A percentile compares a stretch with the other conserved stretches of the same genome.
These are phyloP conservation scores for Silvanus unidentatus DNA, from an alignment of 2,888 invertebrate species.

Conservation along the genomic window DNA sequence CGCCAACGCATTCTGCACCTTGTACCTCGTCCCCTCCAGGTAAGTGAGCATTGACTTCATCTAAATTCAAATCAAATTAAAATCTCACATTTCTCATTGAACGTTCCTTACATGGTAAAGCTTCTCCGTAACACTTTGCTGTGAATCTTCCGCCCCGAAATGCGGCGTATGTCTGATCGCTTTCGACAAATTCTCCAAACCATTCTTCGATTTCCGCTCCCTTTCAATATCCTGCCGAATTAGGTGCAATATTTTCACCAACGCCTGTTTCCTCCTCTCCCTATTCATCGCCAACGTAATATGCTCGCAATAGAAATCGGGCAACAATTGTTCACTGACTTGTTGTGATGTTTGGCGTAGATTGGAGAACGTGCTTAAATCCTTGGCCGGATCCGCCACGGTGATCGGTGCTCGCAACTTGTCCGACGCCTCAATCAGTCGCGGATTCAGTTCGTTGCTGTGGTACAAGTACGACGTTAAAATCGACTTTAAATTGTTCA, in stretches of 20 bases:
- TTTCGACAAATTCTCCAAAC: conserved; percentile 80
- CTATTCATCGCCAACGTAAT: conserved; percentile 88
- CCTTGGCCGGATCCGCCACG: conserved; percentile 66
- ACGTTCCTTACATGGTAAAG: conserved; percentile 74
- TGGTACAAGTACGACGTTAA: conserved; percentile 61
- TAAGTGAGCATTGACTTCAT: conserved; percentile 90
- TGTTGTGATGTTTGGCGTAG: conserved; percentile 59
- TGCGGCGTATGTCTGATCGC: conserved; percentile 81
- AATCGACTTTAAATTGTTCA: conserved; percentile 70
- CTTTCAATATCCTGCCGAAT: conserved; percentile 84
- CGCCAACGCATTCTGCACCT: conserved; percentile 75
- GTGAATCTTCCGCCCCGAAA: conserved; percentile 81
- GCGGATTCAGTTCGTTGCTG: conserved; percentile 69
- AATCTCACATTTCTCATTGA: neutral
- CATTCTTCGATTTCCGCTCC: conserved; percentile 83
- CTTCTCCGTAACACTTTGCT: conserved; percentile 87
- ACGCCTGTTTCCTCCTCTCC: conserved; percentile 79
- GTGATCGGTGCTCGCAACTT: conserved; percentile 63
- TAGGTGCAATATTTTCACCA: conserved; percentile 77
- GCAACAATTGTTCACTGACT: conserved; percentile 74
- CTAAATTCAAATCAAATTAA: conserved; percentile 52
- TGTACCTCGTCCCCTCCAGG: conserved; percentile 83
- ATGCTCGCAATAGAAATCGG: conserved; percentile 94
- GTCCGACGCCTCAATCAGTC: conserved; percentile 69
- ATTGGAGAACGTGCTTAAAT: conserved; percentile 59